A percentile compares a stretch with the other conserved stretches of the same genome.
These are phyloP conservation scores for Planococcus citri DNA, from an alignment of 1,140 invertebrate genomes.

Conservation along the genomic window DNA sequence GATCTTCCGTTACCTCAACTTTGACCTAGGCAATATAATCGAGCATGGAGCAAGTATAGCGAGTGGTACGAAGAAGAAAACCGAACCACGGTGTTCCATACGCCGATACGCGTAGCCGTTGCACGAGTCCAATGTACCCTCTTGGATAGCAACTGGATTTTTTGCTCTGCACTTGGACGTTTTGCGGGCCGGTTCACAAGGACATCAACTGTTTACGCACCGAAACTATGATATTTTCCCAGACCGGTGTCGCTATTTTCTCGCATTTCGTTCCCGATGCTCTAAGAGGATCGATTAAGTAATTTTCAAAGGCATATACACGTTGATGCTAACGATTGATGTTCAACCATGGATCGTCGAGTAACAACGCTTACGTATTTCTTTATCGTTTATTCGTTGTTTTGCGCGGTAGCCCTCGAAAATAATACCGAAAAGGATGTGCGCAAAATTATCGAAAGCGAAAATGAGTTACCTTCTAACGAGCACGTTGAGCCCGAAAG, in stretches of 20 bases:
- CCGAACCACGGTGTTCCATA: background rate
- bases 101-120: background rate
- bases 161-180: background rate
- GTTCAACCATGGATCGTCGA: constrained; percentile 10
- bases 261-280: background rate
- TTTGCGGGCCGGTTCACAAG: constrained; percentile 6
- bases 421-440: background rate
- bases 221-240: background rate
- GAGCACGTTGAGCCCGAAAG: background rate
- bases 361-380: background rate
- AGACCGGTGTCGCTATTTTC: background rate
- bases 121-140: background rate
- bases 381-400: background rate
- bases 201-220: constrained; percentile 13
- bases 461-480: background rate
- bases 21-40: constrained; percentile 5
- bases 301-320: background rate
- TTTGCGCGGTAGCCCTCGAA: constrained; percentile 1
- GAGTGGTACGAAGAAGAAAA: background rate
- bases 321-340: constrained; percentile 9
- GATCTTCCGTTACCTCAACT: constrained; percentile 14
- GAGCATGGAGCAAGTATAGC: background rate
- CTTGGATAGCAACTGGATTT: background rate
- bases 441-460: constrained; percentile 1
- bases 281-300: background rate